Evolutionary conservation across 2,888 invertebrate species (phyloP).

Genomic region (Odontocolon sp.): DNA sequence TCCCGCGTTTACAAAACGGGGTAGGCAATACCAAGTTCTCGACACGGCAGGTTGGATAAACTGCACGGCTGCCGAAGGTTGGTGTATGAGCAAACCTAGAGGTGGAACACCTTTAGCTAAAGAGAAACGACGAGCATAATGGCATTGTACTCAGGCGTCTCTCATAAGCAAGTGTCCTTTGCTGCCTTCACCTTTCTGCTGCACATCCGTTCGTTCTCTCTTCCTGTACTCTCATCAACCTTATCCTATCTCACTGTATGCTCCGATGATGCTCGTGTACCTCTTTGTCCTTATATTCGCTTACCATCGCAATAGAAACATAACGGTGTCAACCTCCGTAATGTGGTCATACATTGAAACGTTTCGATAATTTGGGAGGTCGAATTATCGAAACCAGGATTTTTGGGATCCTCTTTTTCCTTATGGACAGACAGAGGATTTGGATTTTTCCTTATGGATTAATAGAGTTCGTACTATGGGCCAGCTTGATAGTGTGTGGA

Average conservation of each 20-base stretch:
- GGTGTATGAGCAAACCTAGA: background rate
- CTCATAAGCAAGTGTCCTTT: conserved; percentile 62
- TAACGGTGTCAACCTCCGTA: conserved; percentile 34
- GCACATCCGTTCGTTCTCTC: conserved; percentile 46
- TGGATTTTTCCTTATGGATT: no score
- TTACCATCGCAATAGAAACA: conserved; percentile 34
- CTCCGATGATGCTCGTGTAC: conserved; percentile 57
- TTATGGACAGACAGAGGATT: no score
- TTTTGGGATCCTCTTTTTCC: no score
- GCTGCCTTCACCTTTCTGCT: conserved; percentile 30
- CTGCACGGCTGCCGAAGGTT: background rate
- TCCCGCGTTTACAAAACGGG: conserved; percentile 9
- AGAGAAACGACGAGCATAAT: conserved; percentile 58
- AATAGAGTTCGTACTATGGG: no score
- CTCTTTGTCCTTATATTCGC: conserved; percentile 50
- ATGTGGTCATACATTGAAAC: conserved; percentile 25
- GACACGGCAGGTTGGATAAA: conserved; percentile 34
- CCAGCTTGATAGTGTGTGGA: no score
- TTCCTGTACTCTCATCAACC: conserved; percentile 34
- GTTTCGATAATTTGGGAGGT: no score
- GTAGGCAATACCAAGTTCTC: conserved; percentile 13
- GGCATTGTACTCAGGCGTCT: conserved; percentile 62
- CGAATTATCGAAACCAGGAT: no score
- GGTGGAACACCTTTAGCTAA: conserved; percentile 24
- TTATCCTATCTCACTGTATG: conserved; percentile 37